Evolutionary conservation across 2,797 vertebrate genomes (phyloP), one percentile per base, ranked within the genome.

Genomic region (Allobates femoralis): DNA sequence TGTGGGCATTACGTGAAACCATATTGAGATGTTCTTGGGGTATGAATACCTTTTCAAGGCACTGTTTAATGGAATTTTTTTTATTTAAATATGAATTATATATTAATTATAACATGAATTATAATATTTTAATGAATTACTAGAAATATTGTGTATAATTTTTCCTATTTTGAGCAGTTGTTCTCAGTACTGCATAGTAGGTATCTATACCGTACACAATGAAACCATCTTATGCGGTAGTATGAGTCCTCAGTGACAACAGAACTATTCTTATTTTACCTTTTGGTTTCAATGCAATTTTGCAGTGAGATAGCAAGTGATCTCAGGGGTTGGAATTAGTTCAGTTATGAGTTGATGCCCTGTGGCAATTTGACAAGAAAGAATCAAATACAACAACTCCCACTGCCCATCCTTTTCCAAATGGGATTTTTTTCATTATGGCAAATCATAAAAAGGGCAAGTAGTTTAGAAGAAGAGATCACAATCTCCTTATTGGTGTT

Each of bases 261-360:
- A 37, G 23, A 71, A 37, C 30, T 18, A 56, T 55, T 37, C 64
- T 71, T 71, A 58, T 58, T 53, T 73, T 74, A 41, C 32, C 67
- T 83, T 83, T 8, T 41, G 18, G 10, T 60, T 60, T 73, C 75
- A 73, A 64, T n/a, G 79, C 75, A 88, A 87, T 85, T 80, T 60
- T 75, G 46, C 34, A 64, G 23, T 82, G 79, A 23, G 79, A 89
- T 86, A 60, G 60, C 21, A 81, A 87, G 78, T 88, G 88, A 46
- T 87, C 81, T 89, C 60, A 50, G 81, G 85, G 86, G 78, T 58
- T 62, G 87, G 86, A 86, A 89, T 89, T 87, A 88, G 90, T 91
- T 91, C 90, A 90, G 90, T 87, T 53, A 53, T n/a, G 5, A 74
- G 58, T 56, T 56, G 64, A 85, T 75, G 77, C 77, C 86, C 77